Evolutionary conservation across 2,113 vertebrate genomes (phyloP).

Genomic region (Epinephelus fuscoguttatus): DNA sequence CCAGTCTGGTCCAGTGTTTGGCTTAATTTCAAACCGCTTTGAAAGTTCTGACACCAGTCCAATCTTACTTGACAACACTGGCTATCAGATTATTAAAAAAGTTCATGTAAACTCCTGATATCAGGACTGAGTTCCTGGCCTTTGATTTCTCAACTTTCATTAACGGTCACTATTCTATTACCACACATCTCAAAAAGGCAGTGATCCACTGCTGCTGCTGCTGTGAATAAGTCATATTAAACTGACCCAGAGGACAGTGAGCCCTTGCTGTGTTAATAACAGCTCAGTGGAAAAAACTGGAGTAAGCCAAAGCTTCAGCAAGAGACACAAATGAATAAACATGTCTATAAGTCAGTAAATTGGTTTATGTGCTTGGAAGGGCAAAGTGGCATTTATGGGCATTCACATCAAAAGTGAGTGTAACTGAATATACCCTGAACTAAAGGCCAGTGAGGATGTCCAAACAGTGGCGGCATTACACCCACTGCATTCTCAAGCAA

Average conservation of each 20-base stretch:
- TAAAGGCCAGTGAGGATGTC: constrained; percentile 58
- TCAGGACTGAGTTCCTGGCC: neutral
- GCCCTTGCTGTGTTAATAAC: constrained; percentile 44
- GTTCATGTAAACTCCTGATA: neutral
- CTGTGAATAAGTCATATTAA: constrained; percentile 40
- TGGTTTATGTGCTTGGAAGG: constrained; percentile 50
- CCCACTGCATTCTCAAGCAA: constrained; percentile 2
- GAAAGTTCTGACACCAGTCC: too few relatives aligned
- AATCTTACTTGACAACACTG: too few relatives aligned
- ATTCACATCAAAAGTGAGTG: constrained; percentile 34
- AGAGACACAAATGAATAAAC: constrained; percentile 53
- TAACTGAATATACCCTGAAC: constrained; percentile 26
- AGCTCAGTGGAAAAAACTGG: constrained; percentile 13
- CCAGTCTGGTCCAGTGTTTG: too few relatives aligned
- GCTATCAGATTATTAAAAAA: neutral
- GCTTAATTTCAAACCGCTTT: too few relatives aligned
- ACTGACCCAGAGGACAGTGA: constrained; percentile 45
- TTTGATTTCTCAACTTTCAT: constrained; percentile 30
- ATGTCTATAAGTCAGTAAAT: constrained; percentile 57
- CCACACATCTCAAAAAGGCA: constrained; percentile 33
- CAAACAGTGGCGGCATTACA: constrained; percentile 18
- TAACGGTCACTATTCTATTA: constrained; percentile 41
- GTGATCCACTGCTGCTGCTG: constrained; percentile 17
- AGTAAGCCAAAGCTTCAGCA: constrained; percentile 26
- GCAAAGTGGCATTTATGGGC: constrained; percentile 39